Evolutionary conservation across 2,113 vertebrate genomes (phyloP).

Genomic region (Alces alces): DNA sequence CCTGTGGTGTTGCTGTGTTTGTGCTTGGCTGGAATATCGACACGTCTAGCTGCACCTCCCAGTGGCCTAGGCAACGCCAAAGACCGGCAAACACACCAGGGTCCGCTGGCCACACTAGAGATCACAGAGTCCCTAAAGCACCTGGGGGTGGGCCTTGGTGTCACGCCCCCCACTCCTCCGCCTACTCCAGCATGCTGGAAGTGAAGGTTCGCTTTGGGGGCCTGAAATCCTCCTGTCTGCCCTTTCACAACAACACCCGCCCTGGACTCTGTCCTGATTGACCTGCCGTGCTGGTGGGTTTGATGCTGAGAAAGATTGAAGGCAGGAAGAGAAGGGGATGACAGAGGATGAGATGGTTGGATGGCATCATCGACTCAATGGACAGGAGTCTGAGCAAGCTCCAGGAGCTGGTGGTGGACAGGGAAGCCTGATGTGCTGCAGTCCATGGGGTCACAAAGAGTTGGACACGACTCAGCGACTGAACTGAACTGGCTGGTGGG

Average conservation of each 20-base stretch:
- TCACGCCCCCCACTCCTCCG: not conserved
- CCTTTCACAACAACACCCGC: not conserved
- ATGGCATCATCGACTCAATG: not conserved
- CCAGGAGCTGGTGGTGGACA: not conserved
- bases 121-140: not conserved
- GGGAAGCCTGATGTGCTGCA: not conserved
- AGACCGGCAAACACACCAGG: not conserved
- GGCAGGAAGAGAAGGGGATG: not conserved
- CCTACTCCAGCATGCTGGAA: accelerated
- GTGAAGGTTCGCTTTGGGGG: not conserved
- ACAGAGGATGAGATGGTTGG: not conserved
- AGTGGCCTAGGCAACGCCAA: not conserved
- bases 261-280: not conserved
- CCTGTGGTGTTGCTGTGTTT: not conserved
- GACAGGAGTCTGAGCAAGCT: not conserved
- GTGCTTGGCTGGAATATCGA: not conserved
- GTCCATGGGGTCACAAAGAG: not conserved
- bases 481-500: not conserved
- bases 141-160: not conserved
- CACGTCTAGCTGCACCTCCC: not conserved
- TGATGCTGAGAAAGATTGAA: not conserved
- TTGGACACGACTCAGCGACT: not conserved
- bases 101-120: not conserved
- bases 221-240: not conserved
- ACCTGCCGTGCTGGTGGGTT: not conserved